These are phyloP conservation scores for Eunapius fragilis DNA, from an alignment of 37 sponge, comb jelly and placozoan species.

Conservation along the genomic window DNA sequence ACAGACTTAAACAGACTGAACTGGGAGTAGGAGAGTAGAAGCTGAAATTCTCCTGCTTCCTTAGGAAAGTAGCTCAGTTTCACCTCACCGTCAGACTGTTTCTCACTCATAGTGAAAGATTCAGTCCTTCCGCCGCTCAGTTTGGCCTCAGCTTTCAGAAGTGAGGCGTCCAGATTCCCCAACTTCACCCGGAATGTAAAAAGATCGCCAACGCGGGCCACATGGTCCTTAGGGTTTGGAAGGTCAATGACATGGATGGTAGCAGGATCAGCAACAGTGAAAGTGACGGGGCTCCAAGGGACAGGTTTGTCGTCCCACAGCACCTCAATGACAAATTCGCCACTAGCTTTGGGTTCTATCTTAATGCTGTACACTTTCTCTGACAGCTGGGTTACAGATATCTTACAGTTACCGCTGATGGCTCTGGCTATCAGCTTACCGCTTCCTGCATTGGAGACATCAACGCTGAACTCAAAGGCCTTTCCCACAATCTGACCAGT, in stretches of 20 bases:
- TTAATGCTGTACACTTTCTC: constrained; percentile 62
- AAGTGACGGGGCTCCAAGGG: constrained; percentile 74
- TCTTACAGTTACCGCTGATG: constrained; percentile 23
- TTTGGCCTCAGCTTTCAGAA: constrained; percentile 19
- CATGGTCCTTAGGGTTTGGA: constrained; percentile 34
- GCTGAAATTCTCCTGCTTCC: constrained; percentile 44
- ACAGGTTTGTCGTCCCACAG: constrained; percentile 76
- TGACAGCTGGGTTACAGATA: constrained; percentile 7
- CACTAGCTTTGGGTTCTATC: constrained; percentile 57
- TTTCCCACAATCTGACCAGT: constrained; percentile 48
- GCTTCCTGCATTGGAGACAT: constrained; percentile 68
- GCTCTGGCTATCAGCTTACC: constrained; percentile 63
- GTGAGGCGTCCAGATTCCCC: constrained; percentile 47
- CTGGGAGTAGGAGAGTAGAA: constrained; percentile 47
- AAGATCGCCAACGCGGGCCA: constrained; percentile 36
- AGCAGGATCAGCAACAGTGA: constrained; percentile 70
- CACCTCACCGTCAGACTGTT: constrained; percentile 13
- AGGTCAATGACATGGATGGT: constrained; percentile 30
- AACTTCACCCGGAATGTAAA: constrained; percentile 40
- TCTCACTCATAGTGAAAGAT: not conserved
- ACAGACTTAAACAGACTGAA: constrained; percentile 36
- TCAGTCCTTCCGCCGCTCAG: constrained; percentile 17
- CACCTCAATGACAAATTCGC: constrained; percentile 67
- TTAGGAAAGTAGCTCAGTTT: constrained; percentile 31
- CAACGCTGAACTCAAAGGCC: constrained; percentile 78